phyloP scores from a whole-genome alignment of 2,888 invertebrate species.

The Ischnus inquisitorius region DNA sequence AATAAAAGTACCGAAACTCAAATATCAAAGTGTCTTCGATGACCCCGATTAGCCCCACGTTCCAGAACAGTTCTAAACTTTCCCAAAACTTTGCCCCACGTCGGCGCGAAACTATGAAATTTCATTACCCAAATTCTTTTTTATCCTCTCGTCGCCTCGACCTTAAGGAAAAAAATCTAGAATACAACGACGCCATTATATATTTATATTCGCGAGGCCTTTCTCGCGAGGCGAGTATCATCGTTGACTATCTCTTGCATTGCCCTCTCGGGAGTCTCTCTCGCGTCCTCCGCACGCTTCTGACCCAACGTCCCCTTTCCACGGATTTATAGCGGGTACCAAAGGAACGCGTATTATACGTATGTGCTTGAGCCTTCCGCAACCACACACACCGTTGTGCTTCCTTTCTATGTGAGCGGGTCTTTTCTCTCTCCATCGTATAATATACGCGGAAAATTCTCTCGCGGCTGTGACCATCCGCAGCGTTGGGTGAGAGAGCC shows the following conservation, averaged over 20 bases:
- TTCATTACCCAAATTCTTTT: slow-evolving; percentile 7
- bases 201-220: slow-evolving; percentile 43
- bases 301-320: slow-evolving; percentile 72
- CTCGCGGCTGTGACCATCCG: slow-evolving; percentile 14
- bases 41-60: too few species aligned
- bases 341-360: slow-evolving; percentile 59
- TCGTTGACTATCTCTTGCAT: slow-evolving; percentile 60
- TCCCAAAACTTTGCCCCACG: too few species aligned
- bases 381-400: slow-evolving; percentile 1
- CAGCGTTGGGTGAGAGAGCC: slow-evolving; percentile 50
- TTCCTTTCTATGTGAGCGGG: slow-evolving; percentile 9
- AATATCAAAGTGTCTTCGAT: too few species aligned
- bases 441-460: slow-evolving; percentile 71
- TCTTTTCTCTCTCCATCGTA: slow-evolving; percentile 53
- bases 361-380: slow-evolving; percentile 21
- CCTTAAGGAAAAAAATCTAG: slow-evolving; percentile 9
- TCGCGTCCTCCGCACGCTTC: slow-evolving; percentile 71
- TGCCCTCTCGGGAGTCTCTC: slow-evolving; percentile 57
- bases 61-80: too few species aligned
- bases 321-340: slow-evolving; percentile 71
- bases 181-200: slow-evolving; percentile 51
- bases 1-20: too few species aligned
- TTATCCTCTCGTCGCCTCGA: neutral
- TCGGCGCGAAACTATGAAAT: too few species aligned
- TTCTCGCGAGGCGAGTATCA: slow-evolving; percentile 50